Base-by-base conservation (phyloP, 1,140 invertebrate species). In the Leptonema lineaticorne region DNA sequence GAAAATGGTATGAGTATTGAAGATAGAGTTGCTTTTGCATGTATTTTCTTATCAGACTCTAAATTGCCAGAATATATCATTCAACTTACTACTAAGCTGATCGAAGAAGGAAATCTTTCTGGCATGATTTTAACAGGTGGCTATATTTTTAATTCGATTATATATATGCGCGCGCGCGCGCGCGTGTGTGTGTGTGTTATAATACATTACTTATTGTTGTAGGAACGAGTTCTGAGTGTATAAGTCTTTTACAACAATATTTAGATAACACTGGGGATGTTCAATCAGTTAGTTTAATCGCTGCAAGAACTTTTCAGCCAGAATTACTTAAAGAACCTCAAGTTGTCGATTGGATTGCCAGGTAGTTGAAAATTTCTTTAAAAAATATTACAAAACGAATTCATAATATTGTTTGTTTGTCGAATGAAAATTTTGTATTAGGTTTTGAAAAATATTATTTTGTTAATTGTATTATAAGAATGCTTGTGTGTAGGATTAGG, bases 1-100 rank as follows among this genome's bases (percentile, higher is more conserved):
- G 93, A 96, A 79, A 85, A 83, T 41, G 89, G 87, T n/a, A 88
- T 96, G 76, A 86, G 88, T 18, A 87, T 97, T 4, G 88, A 91
- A 73, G 96, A 98, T 81, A 84, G 93, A 74, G 88, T 97, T 45
- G 95, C 93, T n/a, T 97, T 98, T 85, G 95, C 95, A 27, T 91
- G 93, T 74, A 90, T 90, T 71, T 98, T 91, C 82, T 83, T 98
- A 27, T 87, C 91, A 6, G 95, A 97, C 81, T 81, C 79, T 14
- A 89, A 90, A 78, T 80, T 98, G 56, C 80, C 85, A 62, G 91
- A 93, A 24, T 97, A 90, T 83, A 81, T 97, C 18, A 86, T 88
- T 50, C 83, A 83, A 70, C 82, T 94, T 20, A 88, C 87, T 8
- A 84, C 85, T 50, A 85, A 86, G 62, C 83, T 96, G 45, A 89